phyloP scores from a whole-genome alignment of 2,113 vertebrate genomes.

The Ranitomeya variabilis region DNA sequence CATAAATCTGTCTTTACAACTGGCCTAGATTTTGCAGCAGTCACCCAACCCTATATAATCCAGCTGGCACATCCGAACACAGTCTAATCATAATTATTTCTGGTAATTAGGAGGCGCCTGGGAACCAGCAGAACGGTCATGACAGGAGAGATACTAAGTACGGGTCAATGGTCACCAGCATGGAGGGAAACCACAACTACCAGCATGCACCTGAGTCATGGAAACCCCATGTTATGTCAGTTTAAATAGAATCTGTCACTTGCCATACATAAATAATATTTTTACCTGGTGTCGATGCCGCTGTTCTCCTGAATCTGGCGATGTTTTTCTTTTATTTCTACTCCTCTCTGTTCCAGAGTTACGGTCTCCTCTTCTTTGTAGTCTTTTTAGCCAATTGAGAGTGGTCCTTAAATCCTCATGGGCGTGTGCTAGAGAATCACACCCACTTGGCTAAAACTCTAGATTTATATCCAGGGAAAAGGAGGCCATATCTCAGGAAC shows the following conservation, averaged over 20 bases:
- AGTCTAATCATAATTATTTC: neutral
- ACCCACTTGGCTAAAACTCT: too few relatives aligned
- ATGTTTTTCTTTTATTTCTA: too few relatives aligned
- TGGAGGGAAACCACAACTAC: neutral
- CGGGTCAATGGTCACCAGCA: neutral
- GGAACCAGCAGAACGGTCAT: neutral
- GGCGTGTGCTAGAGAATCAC: too few relatives aligned
- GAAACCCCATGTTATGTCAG: neutral
- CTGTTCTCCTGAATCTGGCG: too few relatives aligned
- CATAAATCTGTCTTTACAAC: neutral
- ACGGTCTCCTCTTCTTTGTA: too few relatives aligned
- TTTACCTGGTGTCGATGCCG: too few relatives aligned
- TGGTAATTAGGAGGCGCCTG: neutral
- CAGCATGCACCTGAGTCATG: neutral
- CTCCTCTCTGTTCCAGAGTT: too few relatives aligned
- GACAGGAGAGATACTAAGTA: neutral
- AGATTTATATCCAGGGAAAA: too few relatives aligned
- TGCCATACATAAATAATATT: neutral
- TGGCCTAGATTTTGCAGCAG: constrained; percentile 3
- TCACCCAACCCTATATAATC: constrained; percentile 5
- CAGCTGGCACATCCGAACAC: neutral
- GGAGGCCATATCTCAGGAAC: too few relatives aligned
- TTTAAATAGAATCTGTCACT: neutral
- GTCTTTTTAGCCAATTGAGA: too few relatives aligned
- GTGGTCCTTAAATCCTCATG: too few relatives aligned